A percentile compares a stretch with the other conserved stretches of the same genome.
phyloP scores from a whole-genome alignment of 2,888 invertebrate species.

The Cataglyphis albicans region DNA sequence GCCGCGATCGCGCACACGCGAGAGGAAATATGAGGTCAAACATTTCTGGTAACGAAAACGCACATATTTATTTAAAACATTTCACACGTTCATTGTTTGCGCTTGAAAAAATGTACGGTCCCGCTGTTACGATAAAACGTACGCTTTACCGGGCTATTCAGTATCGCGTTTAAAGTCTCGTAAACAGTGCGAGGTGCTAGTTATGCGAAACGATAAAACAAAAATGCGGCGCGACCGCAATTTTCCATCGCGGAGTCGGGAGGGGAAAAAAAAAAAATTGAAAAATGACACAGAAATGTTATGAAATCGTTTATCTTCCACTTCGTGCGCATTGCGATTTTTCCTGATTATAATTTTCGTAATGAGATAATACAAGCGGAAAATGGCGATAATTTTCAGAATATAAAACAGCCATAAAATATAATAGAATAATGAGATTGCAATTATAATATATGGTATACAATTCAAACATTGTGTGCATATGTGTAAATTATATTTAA shows the following conservation, averaged over 20 bases:
- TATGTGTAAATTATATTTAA: not conserved
- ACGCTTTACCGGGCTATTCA: conserved; percentile 48
- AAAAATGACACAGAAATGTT: conserved; percentile 16
- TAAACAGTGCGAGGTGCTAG: conserved; percentile 49
- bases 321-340: conserved; percentile 4
- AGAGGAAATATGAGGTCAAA: conserved; percentile 32
- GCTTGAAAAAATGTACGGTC: conserved; percentile 51
- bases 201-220: conserved; percentile 53
- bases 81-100: conserved; percentile 49
- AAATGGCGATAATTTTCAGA: not conserved
- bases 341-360: conserved; percentile 20
- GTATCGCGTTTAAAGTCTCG: conserved; percentile 51
- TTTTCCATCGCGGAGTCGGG: conserved; percentile 4
- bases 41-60: conserved; percentile 51
- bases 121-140: conserved; percentile 50
- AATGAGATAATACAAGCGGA: conserved; percentile 10
- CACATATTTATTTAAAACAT: conserved; percentile 54
- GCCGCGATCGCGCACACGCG: conserved; percentile 1
- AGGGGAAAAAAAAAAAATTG: not conserved
- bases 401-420: not conserved
- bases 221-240: conserved; percentile 50
- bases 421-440: not conserved
- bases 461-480: not conserved
- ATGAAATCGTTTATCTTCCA: conserved; percentile 44
- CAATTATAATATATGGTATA: not conserved